Evolutionary conservation across 2,888 invertebrate species (phyloP).

Genomic region (Sesia bembeciformis): DNA sequence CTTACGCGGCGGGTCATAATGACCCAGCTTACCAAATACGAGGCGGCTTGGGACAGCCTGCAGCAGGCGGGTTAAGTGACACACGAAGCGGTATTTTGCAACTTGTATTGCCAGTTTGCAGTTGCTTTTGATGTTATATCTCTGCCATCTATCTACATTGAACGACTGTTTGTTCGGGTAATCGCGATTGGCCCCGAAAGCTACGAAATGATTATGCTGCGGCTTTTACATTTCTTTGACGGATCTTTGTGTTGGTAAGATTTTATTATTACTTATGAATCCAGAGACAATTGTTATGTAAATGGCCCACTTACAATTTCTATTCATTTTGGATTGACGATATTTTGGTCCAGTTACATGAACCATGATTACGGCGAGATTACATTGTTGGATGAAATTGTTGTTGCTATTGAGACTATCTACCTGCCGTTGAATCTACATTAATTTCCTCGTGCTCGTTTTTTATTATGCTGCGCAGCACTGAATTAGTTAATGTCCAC

Average conservation of each 20-base stretch:
- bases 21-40: slow-evolving; percentile 46
- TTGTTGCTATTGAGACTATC: too few relatives aligned
- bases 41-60: slow-evolving; percentile 25
- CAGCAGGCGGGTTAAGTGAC: slow-evolving; percentile 29
- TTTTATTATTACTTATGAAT: background rate
- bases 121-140: too few relatives aligned
- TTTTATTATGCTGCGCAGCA: too few relatives aligned
- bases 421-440: too few relatives aligned
- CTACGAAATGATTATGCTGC: background rate
- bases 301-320: too few relatives aligned
- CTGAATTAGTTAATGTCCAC: too few relatives aligned
- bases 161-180: background rate
- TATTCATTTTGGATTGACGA: too few relatives aligned
- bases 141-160: background rate
- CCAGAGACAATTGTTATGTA: too few relatives aligned
- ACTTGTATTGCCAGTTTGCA: background rate
- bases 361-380: too few relatives aligned
- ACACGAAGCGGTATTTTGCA: background rate
- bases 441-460: too few relatives aligned
- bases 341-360: too few relatives aligned
- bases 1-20: slow-evolving; percentile 35
- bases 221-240: background rate
- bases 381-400: too few relatives aligned
- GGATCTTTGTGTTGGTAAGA: background rate
- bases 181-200: background rate